A percentile compares a stretch with the other conserved stretches of the same genome.
Evolutionary conservation across 2,888 invertebrate genomes (phyloP).

Genomic region (Diarsia dahlii): DNA sequence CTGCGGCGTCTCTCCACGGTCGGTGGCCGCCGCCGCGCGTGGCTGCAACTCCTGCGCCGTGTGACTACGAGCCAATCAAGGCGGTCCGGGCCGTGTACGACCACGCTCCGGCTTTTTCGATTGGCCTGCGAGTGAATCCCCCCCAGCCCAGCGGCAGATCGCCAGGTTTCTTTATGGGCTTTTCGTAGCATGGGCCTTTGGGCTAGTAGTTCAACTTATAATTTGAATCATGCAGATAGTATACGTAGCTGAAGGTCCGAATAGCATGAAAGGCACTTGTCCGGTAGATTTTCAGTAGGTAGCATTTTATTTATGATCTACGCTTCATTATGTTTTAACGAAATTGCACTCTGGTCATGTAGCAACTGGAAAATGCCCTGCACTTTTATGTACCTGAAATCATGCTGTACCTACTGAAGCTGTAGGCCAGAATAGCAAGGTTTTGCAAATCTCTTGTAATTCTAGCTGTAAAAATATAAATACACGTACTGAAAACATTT

Average conservation of each 20-base stretch:
- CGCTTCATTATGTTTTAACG: neutral
- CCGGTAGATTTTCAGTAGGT: neutral
- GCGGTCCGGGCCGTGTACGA: conserved; percentile 90
- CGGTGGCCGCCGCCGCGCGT: conserved; percentile 93
- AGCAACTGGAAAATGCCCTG: neutral
- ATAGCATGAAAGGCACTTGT: conserved; percentile 7
- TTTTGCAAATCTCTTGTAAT: neutral
- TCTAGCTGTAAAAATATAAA: conserved; percentile 3
- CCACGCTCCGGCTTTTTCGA: conserved; percentile 91
- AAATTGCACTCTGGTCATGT: neutral
- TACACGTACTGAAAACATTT: conserved; percentile 4
- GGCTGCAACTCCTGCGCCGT: conserved; percentile 95
- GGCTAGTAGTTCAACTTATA: conserved; percentile 23
- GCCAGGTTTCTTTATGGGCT: conserved; percentile 87
- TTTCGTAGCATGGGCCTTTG: conserved; percentile 58
- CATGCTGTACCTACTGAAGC: neutral
- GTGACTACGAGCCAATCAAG: conserved; percentile 96
- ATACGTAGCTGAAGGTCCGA: conserved; percentile 7
- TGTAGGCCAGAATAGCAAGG: neutral
- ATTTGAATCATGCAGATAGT: neutral
- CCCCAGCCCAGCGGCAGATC: conserved; percentile 85
- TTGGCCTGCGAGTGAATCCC: conserved; percentile 90
- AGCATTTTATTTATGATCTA: conserved; percentile 9
- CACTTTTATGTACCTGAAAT: conserved; percentile 15
- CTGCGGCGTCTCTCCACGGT: conserved; percentile 95